Conservation (phyloP, 2,888 invertebrate species). For the Epirrita christyi region DNA sequence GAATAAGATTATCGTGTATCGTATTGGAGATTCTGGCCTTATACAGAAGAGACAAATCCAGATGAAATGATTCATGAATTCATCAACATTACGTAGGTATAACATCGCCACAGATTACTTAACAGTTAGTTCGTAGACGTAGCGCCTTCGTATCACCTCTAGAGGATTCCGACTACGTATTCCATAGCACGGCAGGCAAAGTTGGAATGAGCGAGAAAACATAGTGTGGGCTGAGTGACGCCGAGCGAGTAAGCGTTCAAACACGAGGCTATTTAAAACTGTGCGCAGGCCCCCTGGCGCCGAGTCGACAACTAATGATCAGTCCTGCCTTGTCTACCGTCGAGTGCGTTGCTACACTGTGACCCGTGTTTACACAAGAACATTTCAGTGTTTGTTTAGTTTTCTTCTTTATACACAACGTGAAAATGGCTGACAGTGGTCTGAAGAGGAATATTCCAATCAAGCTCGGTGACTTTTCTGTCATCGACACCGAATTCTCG, state of each 20-base stretch:
- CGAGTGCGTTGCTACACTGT: constrained; percentile 71
- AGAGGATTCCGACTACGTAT: constrained; percentile 41
- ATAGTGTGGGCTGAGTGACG: constrained; percentile 80
- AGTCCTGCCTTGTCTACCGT: constrained; percentile 79
- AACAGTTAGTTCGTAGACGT: constrained; percentile 36
- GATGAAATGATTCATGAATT: constrained; percentile 73
- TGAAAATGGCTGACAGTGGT: constrained; percentile 92
- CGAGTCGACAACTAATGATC: constrained; percentile 83
- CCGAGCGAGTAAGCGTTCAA: constrained; percentile 71
- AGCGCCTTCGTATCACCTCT: constrained; percentile 46
- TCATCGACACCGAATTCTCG: constrained; percentile 98
- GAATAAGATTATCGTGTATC: constrained; percentile 56
- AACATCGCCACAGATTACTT: constrained; percentile 37
- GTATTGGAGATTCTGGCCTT: constrained; percentile 59
- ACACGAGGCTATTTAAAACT: constrained; percentile 84
- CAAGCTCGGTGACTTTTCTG: constrained; percentile 96
- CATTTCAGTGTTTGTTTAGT: constrained; percentile 82
- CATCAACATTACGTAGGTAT: constrained; percentile 37
- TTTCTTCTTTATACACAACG: constrained; percentile 61
- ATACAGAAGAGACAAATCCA: constrained; percentile 68
- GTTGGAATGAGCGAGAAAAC: constrained; percentile 82
- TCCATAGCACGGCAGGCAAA: constrained; percentile 51
- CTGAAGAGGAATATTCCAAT: constrained; percentile 96
- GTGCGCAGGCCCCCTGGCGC: constrained; percentile 83
- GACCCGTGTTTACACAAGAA: constrained; percentile 79